Evolutionary conservation across 2,797 vertebrate genomes (phyloP), one percentile per base, ranked within the genome.

Genomic region (Limosa lapponica): DNA sequence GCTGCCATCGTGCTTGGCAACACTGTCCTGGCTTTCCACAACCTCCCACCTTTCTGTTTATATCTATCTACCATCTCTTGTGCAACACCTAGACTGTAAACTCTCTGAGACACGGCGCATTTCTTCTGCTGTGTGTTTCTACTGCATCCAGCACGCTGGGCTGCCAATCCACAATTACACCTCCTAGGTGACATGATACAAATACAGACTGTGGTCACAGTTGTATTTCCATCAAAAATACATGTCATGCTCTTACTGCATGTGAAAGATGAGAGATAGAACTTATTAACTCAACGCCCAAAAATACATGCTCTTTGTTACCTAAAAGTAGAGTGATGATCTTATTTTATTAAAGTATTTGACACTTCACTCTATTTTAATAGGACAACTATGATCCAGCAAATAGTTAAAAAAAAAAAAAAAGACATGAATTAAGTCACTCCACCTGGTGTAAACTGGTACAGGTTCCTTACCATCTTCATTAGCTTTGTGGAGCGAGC

Each of bases 161-260:
- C 66, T 96, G 95, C 91, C 94, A 96, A 65, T 92, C 81, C 89
- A 73, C 70, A 96, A 87, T 85, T 95, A 70, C 27, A 90, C 93
- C 83, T 92, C 92, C 89, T 94, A 91, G 90, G 95, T 95, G 96
- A 96, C 83, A 46, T 2, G 67, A 85, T 57, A 94, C 89, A 96
- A 97, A 96, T 57, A 94, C 55, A 96, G 71, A 82, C 95, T 94
- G 88, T 70, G 93, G 93, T 94, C 90, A 89, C 52, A 65, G 72
- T 43, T 86, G 24, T 62, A 54, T 89, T 97, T 96, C 85, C 89
- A 80, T 84, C 66, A 93, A 78, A 93, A 96, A 88, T 52, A 90
- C 13, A 12, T 44, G 27, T 62, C 48, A 22, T 91, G 43, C 6
- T 91, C 39, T 54, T 39, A 61, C 37, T 66, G 51, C 54, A 15